Percentiles rank a stretch among this genome's conserved stretches.
Conservation (phyloP, 2,888 invertebrate species). For the Plebejus anna region DNA sequence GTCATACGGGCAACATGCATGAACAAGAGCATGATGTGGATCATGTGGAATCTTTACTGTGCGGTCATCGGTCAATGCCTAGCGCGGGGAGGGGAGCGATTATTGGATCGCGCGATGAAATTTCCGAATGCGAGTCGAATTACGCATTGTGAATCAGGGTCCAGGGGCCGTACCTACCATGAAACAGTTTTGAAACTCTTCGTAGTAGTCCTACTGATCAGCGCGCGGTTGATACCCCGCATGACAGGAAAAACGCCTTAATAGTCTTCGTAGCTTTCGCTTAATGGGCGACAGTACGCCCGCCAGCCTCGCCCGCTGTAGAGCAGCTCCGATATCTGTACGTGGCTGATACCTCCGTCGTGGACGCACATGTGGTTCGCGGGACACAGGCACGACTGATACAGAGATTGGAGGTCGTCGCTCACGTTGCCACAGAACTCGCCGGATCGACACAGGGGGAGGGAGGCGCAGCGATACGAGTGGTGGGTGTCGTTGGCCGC, state of each 20-base stretch:
- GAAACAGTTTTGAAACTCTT: no score
- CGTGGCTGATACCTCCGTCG: constrained; percentile 60
- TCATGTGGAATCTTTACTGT: no score
- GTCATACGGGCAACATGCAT: no score
- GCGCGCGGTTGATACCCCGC: no score
- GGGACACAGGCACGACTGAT: constrained; percentile 83
- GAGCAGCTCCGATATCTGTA: constrained; percentile 75
- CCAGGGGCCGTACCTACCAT: no score
- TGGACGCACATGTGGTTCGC: constrained; percentile 80
- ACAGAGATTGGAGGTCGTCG: constrained; percentile 78
- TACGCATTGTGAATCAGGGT: no score
- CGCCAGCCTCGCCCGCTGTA: constrained; percentile 78
- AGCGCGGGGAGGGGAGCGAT: no score
- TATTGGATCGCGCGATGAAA: no score
- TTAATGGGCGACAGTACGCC: constrained; percentile 73
- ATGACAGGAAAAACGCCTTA: constrained; percentile 7
- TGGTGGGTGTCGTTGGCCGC: constrained; percentile 43
- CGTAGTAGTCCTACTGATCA: no score
- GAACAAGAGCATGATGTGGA: no score
- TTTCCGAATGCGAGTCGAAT: no score
- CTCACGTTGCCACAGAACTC: constrained; percentile 83
- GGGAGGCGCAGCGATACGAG: constrained; percentile 70
- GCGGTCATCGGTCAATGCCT: no score
- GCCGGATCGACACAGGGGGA: constrained; percentile 71
- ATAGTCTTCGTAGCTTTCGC: constrained; percentile 48